Base-by-base conservation (phyloP, 1,140 invertebrate species). In the Holotrichia oblita region DNA sequence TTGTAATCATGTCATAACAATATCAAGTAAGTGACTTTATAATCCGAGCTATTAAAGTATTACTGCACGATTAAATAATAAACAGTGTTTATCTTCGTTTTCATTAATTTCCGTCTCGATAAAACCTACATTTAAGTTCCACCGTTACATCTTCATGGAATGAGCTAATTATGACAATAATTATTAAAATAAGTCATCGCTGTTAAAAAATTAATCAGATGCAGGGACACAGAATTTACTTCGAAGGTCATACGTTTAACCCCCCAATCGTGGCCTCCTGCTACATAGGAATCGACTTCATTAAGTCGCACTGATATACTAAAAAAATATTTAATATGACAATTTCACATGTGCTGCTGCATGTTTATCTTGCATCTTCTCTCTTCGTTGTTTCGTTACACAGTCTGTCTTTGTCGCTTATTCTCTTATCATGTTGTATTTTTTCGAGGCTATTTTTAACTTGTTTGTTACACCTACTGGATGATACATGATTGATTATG, bases 281-380 rank as follows among this genome's bases (percentile, higher is more conserved):
- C 48, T 69, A 10, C 24, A 69, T 22, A 69, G 61, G 61, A 17
- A 69, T 69, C 61, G 61, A 69, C 61, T 69, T 69, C 61, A 27
- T 69, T 69, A 27, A 27, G 24, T 22, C 61, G 8, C 61, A 69
- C 20, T 69, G 61, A 69, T 69, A 69, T 34, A 69, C 61, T 69
- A 69, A 69, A 69, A 69, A 69, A 69, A 69, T 69, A 69, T 69
- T 69, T 69, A 69, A 69, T 69, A 69, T 69, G 61, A 69, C 61
- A 69, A 69, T 69, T 69, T 69, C 61, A 69, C 27, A 34, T 69
- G 61, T 69, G 61, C 61, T 69, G 61, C 61, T 69, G 61, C 61
- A 27, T 69, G 22, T 27, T 69, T 69, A 69, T 69, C 61, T 69
- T 69, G 48, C 48, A 55, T 55, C 48, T 17, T 17, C 48, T 55